Percentiles rank a stretch among this genome's conserved stretches.
Evolutionary conservation across 1,140 invertebrate genomes (phyloP).

Genomic region (Heliconius nattereri): DNA sequence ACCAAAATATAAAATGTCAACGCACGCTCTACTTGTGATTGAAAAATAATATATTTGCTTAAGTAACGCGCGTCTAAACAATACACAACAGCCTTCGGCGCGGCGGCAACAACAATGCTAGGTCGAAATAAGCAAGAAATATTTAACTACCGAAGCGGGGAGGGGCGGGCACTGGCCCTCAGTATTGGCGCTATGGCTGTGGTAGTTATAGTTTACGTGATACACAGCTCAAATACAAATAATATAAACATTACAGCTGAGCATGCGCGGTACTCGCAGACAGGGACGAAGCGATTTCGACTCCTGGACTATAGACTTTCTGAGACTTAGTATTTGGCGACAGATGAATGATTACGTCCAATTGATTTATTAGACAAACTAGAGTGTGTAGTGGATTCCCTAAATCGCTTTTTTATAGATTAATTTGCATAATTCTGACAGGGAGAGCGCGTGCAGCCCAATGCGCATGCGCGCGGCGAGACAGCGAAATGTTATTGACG

Average conservation of each 20-base stretch:
- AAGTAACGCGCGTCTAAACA: conserved; percentile 70
- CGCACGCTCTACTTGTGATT: conserved; percentile 23
- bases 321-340: conserved; percentile 11
- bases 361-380: conserved; percentile 50
- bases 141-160: conserved; percentile 80
- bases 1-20: conserved; percentile 31
- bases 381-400: conserved; percentile 56
- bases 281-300: conserved; percentile 56
- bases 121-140: conserved; percentile 82
- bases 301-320: conserved; percentile 10
- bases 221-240: conserved; percentile 83
- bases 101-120: conserved; percentile 81
- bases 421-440: conserved; percentile 80
- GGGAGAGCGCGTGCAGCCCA: conserved; percentile 44
- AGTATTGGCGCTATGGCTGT: conserved; percentile 79
- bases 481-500: conserved; percentile 73
- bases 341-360: conserved; percentile 17
- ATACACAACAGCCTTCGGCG: conserved; percentile 77
- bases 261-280: conserved; percentile 72
- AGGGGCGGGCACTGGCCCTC: conserved; percentile 72
- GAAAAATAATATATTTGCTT: conserved; percentile 62
- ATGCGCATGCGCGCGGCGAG: conserved; percentile 64
- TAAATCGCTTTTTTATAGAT: conserved; percentile 76
- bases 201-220: conserved; percentile 83
- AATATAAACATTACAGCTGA: conserved; percentile 81